These are phyloP conservation scores for Tursiops truncatus DNA, from an alignment of 2,113 vertebrate species.

Conservation along the genomic window DNA sequence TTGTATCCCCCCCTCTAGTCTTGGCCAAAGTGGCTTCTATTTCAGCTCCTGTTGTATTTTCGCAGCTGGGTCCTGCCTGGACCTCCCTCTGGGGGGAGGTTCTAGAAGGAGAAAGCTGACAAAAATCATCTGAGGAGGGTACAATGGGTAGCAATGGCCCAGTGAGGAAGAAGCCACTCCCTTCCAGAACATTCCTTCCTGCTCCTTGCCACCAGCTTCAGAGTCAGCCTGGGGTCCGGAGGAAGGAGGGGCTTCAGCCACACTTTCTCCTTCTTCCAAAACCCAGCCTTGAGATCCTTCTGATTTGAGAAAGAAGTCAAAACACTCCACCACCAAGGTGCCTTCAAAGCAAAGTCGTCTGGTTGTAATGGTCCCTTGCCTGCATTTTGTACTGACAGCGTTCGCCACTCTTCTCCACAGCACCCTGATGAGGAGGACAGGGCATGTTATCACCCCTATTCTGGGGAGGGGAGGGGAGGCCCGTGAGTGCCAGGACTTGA, in stretches of 20 bases:
- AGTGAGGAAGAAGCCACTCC: neutral
- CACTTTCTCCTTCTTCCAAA: neutral
- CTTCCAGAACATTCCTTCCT: neutral
- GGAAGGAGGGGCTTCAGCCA: neutral
- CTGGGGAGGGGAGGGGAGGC: neutral
- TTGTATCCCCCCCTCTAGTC: neutral
- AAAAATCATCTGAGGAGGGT: neutral
- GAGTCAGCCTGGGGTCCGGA: neutral
- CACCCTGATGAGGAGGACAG: neutral
- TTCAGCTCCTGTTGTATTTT: neutral
- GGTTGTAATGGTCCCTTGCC: too few species aligned
- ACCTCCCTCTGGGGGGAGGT: neutral
- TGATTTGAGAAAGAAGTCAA: neutral
- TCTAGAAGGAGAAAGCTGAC: neutral
- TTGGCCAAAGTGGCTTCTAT: neutral
- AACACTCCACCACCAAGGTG: neutral
- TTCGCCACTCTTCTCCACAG: neutral
- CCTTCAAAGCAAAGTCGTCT: neutral
- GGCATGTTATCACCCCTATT: neutral
- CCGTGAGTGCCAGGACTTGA: neutral
- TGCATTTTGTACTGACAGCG: rapidly evolving
- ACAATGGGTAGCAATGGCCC: neutral
- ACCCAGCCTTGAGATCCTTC: neutral
- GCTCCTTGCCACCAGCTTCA: neutral
- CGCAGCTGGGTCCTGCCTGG: neutral